Evolutionary conservation across 2,113 vertebrate genomes (phyloP).

Genomic region (Bambusicola thoracicus): DNA sequence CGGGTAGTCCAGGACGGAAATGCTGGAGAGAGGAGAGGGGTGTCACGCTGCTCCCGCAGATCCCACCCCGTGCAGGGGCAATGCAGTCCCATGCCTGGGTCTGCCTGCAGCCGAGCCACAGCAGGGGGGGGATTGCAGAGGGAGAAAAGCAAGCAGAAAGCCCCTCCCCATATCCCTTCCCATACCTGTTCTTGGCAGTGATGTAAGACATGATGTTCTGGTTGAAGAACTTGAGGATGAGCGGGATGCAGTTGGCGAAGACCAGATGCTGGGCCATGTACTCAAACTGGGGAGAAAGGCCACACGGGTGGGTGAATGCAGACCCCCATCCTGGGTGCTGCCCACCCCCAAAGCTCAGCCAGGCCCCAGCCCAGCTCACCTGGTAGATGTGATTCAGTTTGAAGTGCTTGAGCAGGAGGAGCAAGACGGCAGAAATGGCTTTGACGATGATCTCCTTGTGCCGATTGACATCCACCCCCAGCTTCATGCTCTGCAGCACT

Average conservation of each 20-base stretch:
- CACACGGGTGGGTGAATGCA: background rate
- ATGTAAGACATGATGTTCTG: constrained; percentile 99
- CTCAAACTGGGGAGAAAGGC: constrained; percentile 85
- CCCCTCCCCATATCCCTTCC: background rate
- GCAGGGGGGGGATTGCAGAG: accelerated
- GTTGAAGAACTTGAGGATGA: constrained; percentile 99
- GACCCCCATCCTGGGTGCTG: background rate
- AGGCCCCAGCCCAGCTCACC: constrained; percentile 63
- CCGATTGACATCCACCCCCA: constrained; percentile 95
- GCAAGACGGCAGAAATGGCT: constrained; percentile 94
- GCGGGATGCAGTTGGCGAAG: constrained; percentile 98
- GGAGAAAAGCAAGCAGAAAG: background rate
- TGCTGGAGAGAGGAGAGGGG: constrained; percentile 75
- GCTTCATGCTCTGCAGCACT: constrained; percentile 97
- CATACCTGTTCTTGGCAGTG: constrained; percentile 96
- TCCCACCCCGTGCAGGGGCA: background rate
- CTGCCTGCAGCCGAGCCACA: accelerated
- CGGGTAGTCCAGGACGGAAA: constrained; percentile 95
- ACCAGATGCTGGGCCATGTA: constrained; percentile 99
- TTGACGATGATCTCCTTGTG: constrained; percentile 99
- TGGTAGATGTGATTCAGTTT: constrained; percentile 98
- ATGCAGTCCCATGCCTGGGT: background rate
- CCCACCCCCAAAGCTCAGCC: accelerated
- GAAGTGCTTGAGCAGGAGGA: constrained; percentile 96
- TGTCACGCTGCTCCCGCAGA: background rate